Evolutionary conservation across 1,140 invertebrate species (phyloP).

Genomic region (Trichonephila clavata): DNA sequence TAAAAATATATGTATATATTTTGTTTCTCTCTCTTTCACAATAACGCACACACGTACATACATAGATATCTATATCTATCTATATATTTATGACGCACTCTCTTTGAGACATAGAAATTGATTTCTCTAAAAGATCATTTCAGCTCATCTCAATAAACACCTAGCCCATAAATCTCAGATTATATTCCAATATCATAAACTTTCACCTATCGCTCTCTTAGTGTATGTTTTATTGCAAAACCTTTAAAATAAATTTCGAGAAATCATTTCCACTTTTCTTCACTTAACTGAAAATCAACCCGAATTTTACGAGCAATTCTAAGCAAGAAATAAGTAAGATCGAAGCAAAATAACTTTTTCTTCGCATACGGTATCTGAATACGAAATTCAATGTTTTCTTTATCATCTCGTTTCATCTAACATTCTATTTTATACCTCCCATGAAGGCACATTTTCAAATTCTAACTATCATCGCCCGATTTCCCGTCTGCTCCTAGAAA

Average conservation of each 20-base stretch:
- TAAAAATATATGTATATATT: too few relatives aligned
- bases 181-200: too few relatives aligned
- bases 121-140: too few relatives aligned
- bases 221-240: background rate
- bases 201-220: background rate
- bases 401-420: conserved; percentile 26
- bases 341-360: background rate
- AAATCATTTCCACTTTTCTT: too few relatives aligned
- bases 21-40: too few relatives aligned
- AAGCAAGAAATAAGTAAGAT: background rate
- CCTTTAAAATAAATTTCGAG: background rate
- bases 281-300: background rate
- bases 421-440: conserved; percentile 56
- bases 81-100: too few relatives aligned
- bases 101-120: too few relatives aligned
- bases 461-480: conserved; percentile 14
- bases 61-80: too few relatives aligned
- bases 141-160: too few relatives aligned
- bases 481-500: background rate
- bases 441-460: conserved; percentile 44
- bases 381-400: background rate
- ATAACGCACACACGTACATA: too few relatives aligned
- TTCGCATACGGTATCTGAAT: background rate
- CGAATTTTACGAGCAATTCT: background rate
- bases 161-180: too few relatives aligned